Conservation (phyloP, 2,888 invertebrate genomes). For the Drosophila percnosoma region DNA sequence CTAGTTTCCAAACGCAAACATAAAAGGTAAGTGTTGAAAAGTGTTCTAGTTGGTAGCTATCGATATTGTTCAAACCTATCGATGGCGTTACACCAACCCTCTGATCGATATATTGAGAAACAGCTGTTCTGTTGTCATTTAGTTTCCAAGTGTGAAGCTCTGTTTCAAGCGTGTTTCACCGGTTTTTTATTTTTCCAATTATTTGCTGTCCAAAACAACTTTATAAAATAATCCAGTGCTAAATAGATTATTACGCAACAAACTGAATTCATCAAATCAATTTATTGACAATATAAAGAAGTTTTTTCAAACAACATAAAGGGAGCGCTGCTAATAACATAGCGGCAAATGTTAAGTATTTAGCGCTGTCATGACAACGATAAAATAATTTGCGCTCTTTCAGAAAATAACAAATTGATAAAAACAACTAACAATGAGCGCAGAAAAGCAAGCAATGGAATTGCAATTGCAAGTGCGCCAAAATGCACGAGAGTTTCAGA, state of each 20-base stretch:
- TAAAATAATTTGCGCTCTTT: conserved; percentile 44
- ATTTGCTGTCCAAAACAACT: not conserved
- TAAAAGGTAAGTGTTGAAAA: conserved; percentile 29
- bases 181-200: not conserved
- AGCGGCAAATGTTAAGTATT: conserved; percentile 5
- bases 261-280: not conserved
- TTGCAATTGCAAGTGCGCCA: conserved; percentile 84
- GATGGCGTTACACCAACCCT: not conserved
- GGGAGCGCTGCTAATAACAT: conserved; percentile 3
- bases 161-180: too few species aligned
- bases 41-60: not conserved
- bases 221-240: not conserved
- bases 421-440: conserved; percentile 45
- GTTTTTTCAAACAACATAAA: not conserved
- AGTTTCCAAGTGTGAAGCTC: not conserved
- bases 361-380: conserved; percentile 54
- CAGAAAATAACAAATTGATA: conserved; percentile 32
- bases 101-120: conserved; percentile 18
- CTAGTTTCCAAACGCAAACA: conserved; percentile 11
- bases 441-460: conserved; percentile 71
- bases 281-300: not conserved
- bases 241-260: not conserved
- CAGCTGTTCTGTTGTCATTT: conserved; percentile 7
- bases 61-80: conserved; percentile 12
- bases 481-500: conserved; percentile 77